Percentiles rank a stretch among this genome's conserved stretches.
phyloP scores from a whole-genome alignment of 2,888 invertebrate genomes.

The Helleia helle region DNA sequence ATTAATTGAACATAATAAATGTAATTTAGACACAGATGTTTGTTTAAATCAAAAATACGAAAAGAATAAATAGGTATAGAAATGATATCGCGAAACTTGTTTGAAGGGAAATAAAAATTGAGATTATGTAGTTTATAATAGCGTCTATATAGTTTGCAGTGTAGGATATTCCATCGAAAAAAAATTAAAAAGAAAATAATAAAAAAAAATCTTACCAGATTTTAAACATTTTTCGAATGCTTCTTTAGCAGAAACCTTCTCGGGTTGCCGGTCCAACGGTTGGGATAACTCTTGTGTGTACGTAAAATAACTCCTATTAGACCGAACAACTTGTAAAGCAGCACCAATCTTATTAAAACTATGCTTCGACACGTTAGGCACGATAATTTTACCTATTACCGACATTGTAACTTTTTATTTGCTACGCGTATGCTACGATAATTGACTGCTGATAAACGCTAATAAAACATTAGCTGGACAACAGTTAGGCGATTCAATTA shows the following conservation, averaged over 20 bases:
- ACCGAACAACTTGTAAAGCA: conserved; percentile 39
- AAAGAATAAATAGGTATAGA: too few relatives aligned
- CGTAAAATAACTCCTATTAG: conserved; percentile 79
- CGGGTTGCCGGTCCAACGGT: conserved; percentile 82
- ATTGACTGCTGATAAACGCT: neutral
- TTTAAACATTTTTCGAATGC: conserved; percentile 83
- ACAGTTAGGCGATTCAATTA: neutral
- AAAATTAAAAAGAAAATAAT: too few relatives aligned
- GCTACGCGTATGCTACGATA: neutral
- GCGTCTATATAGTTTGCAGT: too few relatives aligned
- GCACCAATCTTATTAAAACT: conserved; percentile 47
- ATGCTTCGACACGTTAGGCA: conserved; percentile 40
- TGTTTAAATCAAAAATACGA: too few relatives aligned
- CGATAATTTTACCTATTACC: conserved; percentile 49
- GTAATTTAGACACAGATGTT: too few relatives aligned
- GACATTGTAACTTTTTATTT: conserved; percentile 32
- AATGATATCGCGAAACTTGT: too few relatives aligned
- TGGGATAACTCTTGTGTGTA: conserved; percentile 88
- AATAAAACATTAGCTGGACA: neutral
- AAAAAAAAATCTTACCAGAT: conserved; percentile 91
- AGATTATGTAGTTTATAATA: too few relatives aligned
- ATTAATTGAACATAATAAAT: too few relatives aligned
- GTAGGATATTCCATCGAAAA: too few relatives aligned
- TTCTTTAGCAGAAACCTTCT: conserved; percentile 81
- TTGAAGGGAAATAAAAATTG: too few relatives aligned